Evolutionary conservation across 1,140 invertebrate species (phyloP), one percentile per base, ranked within the genome.

Genomic region (Drosophila neocordata): DNA sequence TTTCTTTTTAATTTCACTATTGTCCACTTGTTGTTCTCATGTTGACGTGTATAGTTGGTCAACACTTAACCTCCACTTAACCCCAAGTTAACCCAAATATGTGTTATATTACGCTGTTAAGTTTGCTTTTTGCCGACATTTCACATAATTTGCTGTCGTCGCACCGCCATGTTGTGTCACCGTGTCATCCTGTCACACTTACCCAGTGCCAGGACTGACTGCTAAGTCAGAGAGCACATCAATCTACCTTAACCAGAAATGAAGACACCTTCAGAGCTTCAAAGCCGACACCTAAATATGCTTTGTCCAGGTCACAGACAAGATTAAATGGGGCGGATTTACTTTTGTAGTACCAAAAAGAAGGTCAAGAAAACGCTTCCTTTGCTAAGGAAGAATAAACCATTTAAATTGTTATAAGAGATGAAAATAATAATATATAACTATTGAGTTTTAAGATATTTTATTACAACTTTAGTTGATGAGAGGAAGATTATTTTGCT

Each of bases 251-350:
- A 55, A 55, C 38, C 61, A 20, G 15, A 59, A 41, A 56, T 52
- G 67, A 31, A 44, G 55, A 65, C 63, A 59, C 55, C 56, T 53
- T 70, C 31, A 52, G 65, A 56, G 41, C 41, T 61, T 31, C 66
- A 52, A 48, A 44, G 24, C 11, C 35, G 37, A 67, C 69, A 66
- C 69, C 65, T 74, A 64, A 63, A 73, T 74, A 67, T 73, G 60
- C 56, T 73, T 62, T 18, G 67, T 64, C 66, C 37, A 13, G 48
- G 52, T 52, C 58, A 44, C 55, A 62, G 52, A 65, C 35, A 73
- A 69, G 63, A 67, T 63, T 64, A 65, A 70, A 62, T 71, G 82
- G 53, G 60, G 18, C 7, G 71, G 68, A 84, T 73, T 79, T 65
- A 34, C 8, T 35, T 4, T 35, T 22, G 52, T 22, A 20, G 48